Conservation (phyloP, 1,140 invertebrate species). For the Leguminivora glycinivorella region DNA sequence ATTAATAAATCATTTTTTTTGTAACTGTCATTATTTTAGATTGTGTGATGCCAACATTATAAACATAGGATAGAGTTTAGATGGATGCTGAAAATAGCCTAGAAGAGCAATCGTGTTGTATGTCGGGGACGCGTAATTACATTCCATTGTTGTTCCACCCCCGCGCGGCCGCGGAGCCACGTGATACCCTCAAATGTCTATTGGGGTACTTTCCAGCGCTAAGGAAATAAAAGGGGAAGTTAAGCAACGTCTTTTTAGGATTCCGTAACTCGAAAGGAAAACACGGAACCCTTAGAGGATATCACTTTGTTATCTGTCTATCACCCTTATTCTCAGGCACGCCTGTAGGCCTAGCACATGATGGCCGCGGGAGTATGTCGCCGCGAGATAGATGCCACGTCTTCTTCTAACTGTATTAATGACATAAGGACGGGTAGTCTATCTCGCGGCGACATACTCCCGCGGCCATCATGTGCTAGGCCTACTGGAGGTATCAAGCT, state of each 20-base stretch:
- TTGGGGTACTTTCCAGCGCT: slow-evolving; percentile 9
- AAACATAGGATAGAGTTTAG: slow-evolving; percentile 22
- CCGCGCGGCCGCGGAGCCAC: slow-evolving; percentile 34
- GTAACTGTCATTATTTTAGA: not conserved
- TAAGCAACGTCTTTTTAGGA: not conserved
- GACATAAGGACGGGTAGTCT: too few relatives aligned
- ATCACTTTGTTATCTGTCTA: too few relatives aligned
- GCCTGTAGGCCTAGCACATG: too few relatives aligned
- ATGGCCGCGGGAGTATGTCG: too few relatives aligned
- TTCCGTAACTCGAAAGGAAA: too few relatives aligned
- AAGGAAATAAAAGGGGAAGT: not conserved
- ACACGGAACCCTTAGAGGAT: too few relatives aligned
- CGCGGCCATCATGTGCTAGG: too few relatives aligned
- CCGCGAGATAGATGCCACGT: too few relatives aligned
- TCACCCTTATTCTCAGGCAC: too few relatives aligned
- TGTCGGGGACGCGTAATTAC: slow-evolving; percentile 63
- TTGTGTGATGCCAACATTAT: not conserved
- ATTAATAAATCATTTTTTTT: not conserved
- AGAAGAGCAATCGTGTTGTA: slow-evolving; percentile 45
- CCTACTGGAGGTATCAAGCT: too few relatives aligned
- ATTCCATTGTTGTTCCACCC: slow-evolving; percentile 52
- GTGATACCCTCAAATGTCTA: slow-evolving; percentile 29
- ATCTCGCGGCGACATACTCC: too few relatives aligned
- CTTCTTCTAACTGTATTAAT: too few relatives aligned
- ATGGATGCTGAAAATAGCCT: slow-evolving; percentile 27